Percentiles rank a stretch among this genome's conserved stretches.
Conservation (phyloP, 2,797 vertebrate genomes). For the Falco novaeseelandiae region DNA sequence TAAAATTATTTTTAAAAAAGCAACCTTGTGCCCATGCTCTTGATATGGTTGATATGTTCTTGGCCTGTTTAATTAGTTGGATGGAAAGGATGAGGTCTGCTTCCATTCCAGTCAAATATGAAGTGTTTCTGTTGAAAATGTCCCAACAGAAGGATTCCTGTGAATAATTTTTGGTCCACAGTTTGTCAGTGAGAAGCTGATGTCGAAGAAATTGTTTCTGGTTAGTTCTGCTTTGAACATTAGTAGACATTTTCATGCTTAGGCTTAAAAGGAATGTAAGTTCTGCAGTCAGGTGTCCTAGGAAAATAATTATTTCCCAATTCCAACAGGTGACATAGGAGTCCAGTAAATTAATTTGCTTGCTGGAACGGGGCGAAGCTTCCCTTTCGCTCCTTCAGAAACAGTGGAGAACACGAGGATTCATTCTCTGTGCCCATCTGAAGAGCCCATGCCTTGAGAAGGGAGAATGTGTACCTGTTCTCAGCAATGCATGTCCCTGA, state of each 20-base stretch:
- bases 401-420: not conserved
- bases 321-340: not conserved
- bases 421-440: not conserved
- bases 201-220: not conserved
- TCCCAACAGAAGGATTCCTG: not conserved
- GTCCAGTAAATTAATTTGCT: not conserved
- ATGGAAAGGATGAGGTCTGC: not conserved
- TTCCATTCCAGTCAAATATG: not conserved
- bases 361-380: not conserved
- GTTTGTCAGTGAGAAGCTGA: not conserved
- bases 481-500: not conserved
- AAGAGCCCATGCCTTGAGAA: not conserved
- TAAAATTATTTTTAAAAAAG: not conserved
- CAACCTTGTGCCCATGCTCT: not conserved
- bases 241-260: not conserved
- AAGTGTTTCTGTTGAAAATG: not conserved
- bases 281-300: not conserved
- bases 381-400: not conserved
- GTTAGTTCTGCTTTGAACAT: not conserved
- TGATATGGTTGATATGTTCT: not conserved
- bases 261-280: not conserved
- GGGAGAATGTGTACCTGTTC: not conserved
- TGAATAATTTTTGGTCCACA: not conserved
- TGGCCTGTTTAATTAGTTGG: not conserved
- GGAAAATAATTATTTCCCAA: not conserved